Evolutionary conservation across 2,888 invertebrate genomes (phyloP).

Genomic region (Dryobota labecula): DNA sequence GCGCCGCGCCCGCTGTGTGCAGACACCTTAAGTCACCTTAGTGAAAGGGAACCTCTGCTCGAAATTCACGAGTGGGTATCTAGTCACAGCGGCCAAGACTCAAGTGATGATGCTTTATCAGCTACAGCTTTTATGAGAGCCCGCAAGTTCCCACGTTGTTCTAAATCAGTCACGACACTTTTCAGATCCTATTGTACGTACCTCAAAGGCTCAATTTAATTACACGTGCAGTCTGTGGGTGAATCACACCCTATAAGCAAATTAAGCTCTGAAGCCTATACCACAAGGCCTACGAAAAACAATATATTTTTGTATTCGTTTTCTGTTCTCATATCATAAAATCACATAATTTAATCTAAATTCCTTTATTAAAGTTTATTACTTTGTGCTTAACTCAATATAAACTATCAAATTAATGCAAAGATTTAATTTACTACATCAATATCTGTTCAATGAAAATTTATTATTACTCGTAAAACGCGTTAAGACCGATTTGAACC

Average conservation of each 20-base stretch:
- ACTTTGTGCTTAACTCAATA: not conserved
- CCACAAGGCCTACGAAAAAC: not conserved
- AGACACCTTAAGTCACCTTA: too few species aligned
- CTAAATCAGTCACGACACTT: not conserved
- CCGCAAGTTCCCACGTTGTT: not conserved
- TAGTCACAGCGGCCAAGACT: not conserved
- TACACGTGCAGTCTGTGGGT: not conserved
- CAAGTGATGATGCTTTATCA: not conserved
- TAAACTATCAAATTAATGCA: not conserved
- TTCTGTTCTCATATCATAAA: not conserved
- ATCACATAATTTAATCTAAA: not conserved
- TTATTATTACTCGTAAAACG: slow-evolving; percentile 9
- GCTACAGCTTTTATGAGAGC: not conserved
- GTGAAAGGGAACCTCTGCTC: not conserved
- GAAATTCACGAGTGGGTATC: not conserved
- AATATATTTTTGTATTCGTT: not conserved
- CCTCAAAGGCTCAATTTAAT: not conserved
- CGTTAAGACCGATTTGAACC: slow-evolving; percentile 13
- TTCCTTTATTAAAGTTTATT: slow-evolving; percentile 1
- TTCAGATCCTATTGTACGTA: not conserved
- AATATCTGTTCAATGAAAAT: slow-evolving; percentile 26
- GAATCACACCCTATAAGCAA: not conserved
- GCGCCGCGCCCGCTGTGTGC: too few species aligned
- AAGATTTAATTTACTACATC: slow-evolving; percentile 32
- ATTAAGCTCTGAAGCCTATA: not conserved